Conservation (phyloP, 1,140 invertebrate genomes). For the Ctenoplectra terminalis region DNA sequence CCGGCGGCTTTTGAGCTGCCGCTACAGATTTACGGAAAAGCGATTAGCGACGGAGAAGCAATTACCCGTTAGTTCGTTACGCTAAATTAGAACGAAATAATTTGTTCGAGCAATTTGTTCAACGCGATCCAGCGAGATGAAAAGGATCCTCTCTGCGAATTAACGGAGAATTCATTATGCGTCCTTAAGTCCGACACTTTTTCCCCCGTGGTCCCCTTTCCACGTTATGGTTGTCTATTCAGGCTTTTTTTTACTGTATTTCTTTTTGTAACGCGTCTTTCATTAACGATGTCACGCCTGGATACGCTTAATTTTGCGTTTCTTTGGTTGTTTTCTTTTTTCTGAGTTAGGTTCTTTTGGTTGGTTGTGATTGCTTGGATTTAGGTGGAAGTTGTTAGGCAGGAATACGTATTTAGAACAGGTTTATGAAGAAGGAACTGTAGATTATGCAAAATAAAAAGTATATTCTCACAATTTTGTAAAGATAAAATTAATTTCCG, state of each 20-base stretch:
- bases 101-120: slow-evolving; percentile 24
- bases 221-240: not conserved
- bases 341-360: not conserved
- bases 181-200: not conserved
- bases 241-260: not conserved
- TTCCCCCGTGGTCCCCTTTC: not conserved
- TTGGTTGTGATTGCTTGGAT: not conserved
- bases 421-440: no score
- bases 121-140: not conserved
- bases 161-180: slow-evolving; percentile 39
- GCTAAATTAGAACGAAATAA: slow-evolving; percentile 55
- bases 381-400: not conserved
- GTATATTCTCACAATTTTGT: no score
- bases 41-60: not conserved
- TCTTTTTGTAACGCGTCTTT: not conserved
- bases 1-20: not conserved
- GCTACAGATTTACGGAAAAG: not conserved
- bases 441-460: no score
- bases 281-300: not conserved
- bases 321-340: not conserved
- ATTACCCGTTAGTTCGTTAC: slow-evolving; percentile 43
- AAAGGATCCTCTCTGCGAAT: not conserved
- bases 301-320: not conserved
- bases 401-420: no score
- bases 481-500: no score